Percentiles rank a stretch among this genome's conserved stretches.
Evolutionary conservation across 2,888 invertebrate species (phyloP).

Genomic region (Junonia oenone): DNA sequence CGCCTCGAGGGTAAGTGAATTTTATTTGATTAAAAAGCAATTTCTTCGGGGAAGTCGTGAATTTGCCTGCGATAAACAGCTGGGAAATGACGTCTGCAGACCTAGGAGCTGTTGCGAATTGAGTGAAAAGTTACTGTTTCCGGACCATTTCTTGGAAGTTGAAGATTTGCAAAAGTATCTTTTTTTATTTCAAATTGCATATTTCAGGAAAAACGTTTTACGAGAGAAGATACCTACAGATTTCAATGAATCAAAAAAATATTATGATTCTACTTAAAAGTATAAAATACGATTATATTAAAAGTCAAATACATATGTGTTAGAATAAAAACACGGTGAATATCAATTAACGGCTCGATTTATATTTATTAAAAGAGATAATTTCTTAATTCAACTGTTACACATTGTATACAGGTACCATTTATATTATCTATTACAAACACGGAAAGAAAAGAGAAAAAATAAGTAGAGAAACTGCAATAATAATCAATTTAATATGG

Average conservation of each 20-base stretch:
- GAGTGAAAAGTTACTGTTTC: slow-evolving; percentile 18
- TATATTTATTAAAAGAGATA: too few relatives aligned
- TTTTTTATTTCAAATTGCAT: not conserved
- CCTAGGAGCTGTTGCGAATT: slow-evolving; percentile 10
- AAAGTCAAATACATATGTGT: too few relatives aligned
- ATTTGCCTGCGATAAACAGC: slow-evolving; percentile 39
- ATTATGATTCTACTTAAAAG: too few relatives aligned
- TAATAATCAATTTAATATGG: slow-evolving; percentile 16
- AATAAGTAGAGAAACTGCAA: slow-evolving; percentile 14
- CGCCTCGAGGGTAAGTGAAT: slow-evolving; percentile 71
- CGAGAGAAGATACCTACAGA: too few relatives aligned
- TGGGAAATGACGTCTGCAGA: slow-evolving; percentile 35
- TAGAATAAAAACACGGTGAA: too few relatives aligned
- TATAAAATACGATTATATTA: too few relatives aligned
- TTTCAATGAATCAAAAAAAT: too few relatives aligned
- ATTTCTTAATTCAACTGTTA: too few relatives aligned
- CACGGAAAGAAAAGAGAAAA: not conserved
- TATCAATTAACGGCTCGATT: too few relatives aligned
- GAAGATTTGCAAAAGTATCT: slow-evolving; percentile 5
- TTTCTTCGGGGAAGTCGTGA: slow-evolving; percentile 57
- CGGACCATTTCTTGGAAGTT: slow-evolving; percentile 2
- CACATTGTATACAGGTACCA: too few relatives aligned
- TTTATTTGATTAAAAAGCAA: slow-evolving; percentile 78
- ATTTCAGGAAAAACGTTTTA: not conserved
- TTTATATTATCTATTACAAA: too few relatives aligned